Conservation (phyloP, 2,888 invertebrate genomes). For the Netelia inedita region DNA sequence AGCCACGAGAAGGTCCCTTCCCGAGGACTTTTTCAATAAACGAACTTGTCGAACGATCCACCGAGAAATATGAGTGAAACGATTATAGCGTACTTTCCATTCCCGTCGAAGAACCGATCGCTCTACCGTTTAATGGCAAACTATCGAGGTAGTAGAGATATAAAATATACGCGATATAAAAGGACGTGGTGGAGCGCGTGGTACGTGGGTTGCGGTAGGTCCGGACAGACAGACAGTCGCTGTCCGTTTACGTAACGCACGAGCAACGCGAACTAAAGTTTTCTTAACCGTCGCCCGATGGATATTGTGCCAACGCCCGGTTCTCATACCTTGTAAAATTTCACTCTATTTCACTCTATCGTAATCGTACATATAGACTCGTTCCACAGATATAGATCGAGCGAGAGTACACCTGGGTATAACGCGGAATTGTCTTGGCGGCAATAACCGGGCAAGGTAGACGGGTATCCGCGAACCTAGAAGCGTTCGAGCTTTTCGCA, state of each 20-base stretch:
- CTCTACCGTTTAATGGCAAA: conserved; percentile 45
- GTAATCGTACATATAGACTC: background rate
- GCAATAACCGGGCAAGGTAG: conserved; percentile 43
- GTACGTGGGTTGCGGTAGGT: conserved; percentile 75
- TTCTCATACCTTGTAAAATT: conserved; percentile 14
- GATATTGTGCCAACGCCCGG: conserved; percentile 57
- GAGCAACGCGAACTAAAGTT: conserved; percentile 24
- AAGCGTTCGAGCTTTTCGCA: too few relatives aligned
- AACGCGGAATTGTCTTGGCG: conserved; percentile 36
- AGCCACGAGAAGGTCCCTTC: too few relatives aligned
- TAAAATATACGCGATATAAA: conserved; percentile 47
- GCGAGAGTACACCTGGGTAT: background rate
- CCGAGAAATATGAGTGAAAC: conserved; percentile 26
- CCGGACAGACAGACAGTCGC: conserved; percentile 64
- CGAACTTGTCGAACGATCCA: conserved; percentile 30
- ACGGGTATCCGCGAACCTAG: conserved; percentile 11
- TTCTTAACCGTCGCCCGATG: conserved; percentile 24
- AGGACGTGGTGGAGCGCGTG: conserved; percentile 43
- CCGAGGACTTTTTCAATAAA: background rate
- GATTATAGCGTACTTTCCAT: conserved; percentile 31
- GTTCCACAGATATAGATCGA: background rate
- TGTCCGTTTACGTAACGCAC: conserved; percentile 60
- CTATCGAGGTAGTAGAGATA: background rate
- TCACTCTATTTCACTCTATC: background rate
- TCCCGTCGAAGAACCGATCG: conserved; percentile 29